Evolutionary conservation across 1,140 invertebrate species (phyloP), one percentile per base, ranked within the genome.

Genomic region (Megalopta genalis): DNA sequence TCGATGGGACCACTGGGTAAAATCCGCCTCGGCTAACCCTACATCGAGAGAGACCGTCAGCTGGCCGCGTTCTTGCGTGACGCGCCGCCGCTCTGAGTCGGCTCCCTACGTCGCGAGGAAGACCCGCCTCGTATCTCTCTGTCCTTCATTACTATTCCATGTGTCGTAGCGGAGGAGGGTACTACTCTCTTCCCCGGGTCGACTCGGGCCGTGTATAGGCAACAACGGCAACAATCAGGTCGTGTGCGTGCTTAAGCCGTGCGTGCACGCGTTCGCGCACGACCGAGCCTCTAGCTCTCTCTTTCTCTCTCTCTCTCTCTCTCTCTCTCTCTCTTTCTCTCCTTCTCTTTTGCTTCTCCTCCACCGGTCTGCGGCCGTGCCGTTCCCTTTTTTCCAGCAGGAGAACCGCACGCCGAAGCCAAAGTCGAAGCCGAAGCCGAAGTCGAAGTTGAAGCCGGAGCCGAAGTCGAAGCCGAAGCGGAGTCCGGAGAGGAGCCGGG

Each of bases 101-200:
- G 54, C 64, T 89, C 82, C 83, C 82, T 75, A 71, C 72, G 67
- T 77, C 71, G 75, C 60, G 70, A 64, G 66, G 75, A 83, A 86
- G 87, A 82, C 82, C 87, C 89, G 85, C 88, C 88, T 89, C 73
- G 83, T 89, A 88, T 89, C 86, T 89, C 86, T 90, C 86, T 90
- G 85, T 88, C 85, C 87, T 85, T 91, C 89, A 91, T 91, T 90
- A 89, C 84, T 90, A 88, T 89, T 90, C 86, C 83, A 90, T 88
- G 83, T 70, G 65, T 84, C 75, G 77, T 86, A 74, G 80, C 80
- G 72, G 66, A 65, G 72, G 64, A 80, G 75, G 73, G 60, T 57
- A n/a, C 21, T 57, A n/a, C 21, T 9, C 54, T 57, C 54, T n/a
- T 52, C 49, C 16, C 49, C 16, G 16, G 16, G 5, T 5, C 49